Percentiles rank a stretch among this genome's conserved stretches.
Conservation (phyloP, 2,888 invertebrate genomes). For the Tribolium freemani region DNA sequence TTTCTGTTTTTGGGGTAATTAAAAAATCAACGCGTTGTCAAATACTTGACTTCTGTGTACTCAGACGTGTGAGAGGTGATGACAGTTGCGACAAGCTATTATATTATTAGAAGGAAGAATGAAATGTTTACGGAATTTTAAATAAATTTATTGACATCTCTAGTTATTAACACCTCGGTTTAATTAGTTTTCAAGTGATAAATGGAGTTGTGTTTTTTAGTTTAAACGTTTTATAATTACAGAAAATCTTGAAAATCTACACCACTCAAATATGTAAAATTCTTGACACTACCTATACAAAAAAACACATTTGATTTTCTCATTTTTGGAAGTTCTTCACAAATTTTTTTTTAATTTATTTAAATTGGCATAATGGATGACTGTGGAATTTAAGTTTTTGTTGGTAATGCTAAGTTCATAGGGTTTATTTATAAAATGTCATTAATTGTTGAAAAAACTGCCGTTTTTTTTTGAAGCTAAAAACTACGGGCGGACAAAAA, state of each 20-base stretch:
- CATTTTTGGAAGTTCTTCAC: no score
- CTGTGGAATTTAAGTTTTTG: no score
- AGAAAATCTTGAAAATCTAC: neutral
- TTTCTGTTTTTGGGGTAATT: conserved; percentile 56
- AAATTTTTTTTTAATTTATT: no score
- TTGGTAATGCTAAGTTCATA: no score
- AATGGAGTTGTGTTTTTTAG: neutral
- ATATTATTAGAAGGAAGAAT: conserved; percentile 4
- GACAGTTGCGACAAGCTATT: conserved; percentile 5
- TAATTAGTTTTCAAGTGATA: conserved; percentile 18
- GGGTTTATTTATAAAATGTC: no score
- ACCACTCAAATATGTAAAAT: no score
- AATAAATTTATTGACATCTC: neutral
- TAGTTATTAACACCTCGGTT: conserved; percentile 1
- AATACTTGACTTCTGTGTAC: conserved; percentile 51
- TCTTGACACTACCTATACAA: no score
- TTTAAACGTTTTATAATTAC: neutral
- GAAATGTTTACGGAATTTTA: conserved; percentile 4
- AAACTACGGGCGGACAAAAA: no score
- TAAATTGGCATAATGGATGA: no score
- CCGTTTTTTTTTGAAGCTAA: no score
- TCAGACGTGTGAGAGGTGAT: conserved; percentile 14
- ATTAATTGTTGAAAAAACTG: no score
- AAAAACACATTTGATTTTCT: no score
- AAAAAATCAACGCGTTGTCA: conserved; percentile 58